Evolutionary conservation across 1,140 invertebrate species (phyloP).

Genomic region (Calephelis virginiensis): DNA sequence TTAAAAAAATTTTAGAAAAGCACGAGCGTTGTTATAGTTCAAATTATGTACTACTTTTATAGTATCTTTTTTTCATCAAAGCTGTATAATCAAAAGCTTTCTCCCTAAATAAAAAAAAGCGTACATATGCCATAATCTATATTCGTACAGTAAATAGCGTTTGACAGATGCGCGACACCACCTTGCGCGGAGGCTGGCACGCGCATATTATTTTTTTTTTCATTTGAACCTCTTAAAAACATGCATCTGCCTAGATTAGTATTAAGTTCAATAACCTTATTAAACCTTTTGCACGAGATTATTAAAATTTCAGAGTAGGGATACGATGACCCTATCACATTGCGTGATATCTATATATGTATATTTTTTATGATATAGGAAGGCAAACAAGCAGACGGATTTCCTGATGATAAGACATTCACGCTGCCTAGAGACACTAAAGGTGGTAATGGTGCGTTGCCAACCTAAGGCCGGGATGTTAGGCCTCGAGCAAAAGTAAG

Average conservation of each 20-base stretch:
- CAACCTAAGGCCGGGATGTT: no score
- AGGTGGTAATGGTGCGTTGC: no score
- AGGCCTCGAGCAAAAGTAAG: no score
- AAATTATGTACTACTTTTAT: background rate
- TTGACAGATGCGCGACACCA: slow-evolving; percentile 10
- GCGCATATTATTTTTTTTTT: slow-evolving; percentile 10
- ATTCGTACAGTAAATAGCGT: background rate
- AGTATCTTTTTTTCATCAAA: background rate
- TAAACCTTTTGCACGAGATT: background rate
- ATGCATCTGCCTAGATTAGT: slow-evolving; percentile 5
- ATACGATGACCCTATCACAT: no score
- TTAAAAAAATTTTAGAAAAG: no score
- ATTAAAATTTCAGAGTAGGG: background rate
- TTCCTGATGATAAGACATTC: no score
- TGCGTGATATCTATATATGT: no score
- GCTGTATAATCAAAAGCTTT: background rate
- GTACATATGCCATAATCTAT: background rate
- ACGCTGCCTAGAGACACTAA: no score
- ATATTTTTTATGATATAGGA: no score
- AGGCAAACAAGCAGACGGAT: no score
- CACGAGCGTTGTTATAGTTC: background rate
- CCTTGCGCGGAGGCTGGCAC: slow-evolving; percentile 11
- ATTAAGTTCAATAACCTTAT: slow-evolving; percentile 12
- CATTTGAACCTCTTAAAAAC: slow-evolving; percentile 12
- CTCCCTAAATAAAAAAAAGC: background rate